phyloP scores from a whole-genome alignment of 2,797 vertebrate genomes.

The Pseudotriccus pelzelni region DNA sequence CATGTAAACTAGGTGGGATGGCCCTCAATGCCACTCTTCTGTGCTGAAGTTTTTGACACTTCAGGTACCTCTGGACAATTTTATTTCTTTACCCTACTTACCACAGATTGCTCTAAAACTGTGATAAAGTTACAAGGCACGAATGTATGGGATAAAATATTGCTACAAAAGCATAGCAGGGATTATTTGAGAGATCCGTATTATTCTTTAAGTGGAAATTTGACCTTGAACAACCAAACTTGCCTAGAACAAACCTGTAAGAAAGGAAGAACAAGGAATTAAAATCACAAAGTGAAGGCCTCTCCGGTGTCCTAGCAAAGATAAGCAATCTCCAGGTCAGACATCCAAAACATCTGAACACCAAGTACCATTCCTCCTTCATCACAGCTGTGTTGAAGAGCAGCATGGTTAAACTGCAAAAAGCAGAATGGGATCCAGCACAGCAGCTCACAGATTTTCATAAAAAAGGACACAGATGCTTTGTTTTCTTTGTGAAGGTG shows the following conservation, averaged over 20 bases:
- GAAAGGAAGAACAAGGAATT: not conserved
- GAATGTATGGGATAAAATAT: not conserved
- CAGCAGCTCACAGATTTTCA: not conserved
- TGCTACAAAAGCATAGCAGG: not conserved
- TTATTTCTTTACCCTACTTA: conserved; percentile 16
- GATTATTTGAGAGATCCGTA: not conserved
- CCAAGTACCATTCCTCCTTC: not conserved
- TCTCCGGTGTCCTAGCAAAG: not conserved
- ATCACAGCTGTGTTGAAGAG: not conserved
- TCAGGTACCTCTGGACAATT: not conserved
- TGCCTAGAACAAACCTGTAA: not conserved
- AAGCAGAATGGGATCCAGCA: not conserved
- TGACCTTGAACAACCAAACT: not conserved
- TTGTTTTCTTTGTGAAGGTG: not conserved
- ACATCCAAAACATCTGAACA: not conserved
- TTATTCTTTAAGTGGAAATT: not conserved
- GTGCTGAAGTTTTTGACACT: not conserved
- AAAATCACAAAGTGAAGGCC: not conserved
- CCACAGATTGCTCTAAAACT: not conserved
- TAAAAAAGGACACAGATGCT: not conserved
- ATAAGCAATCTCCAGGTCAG: not conserved
- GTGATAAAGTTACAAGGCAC: not conserved
- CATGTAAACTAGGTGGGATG: not conserved
- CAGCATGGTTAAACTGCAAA: not conserved
- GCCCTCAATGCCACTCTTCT: not conserved